Conservation (phyloP, 1,140 invertebrate genomes). For the Branchinecta lynchi region DNA sequence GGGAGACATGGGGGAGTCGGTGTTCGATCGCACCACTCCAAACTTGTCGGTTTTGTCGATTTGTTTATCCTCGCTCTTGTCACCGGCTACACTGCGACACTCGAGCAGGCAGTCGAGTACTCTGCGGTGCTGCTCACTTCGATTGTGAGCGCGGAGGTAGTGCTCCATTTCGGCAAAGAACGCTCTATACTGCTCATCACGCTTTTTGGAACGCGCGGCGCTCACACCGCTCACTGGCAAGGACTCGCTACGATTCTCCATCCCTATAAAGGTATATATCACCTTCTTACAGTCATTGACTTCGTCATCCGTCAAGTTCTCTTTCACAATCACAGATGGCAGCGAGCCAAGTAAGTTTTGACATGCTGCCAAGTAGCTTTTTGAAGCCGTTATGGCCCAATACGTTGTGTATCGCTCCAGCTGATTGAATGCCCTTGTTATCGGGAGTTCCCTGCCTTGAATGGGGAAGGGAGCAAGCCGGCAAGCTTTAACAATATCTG, state of each 20-base stretch:
- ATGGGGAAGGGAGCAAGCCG: neutral
- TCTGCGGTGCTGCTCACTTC: slow-evolving; percentile 50
- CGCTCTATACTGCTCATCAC: slow-evolving; percentile 74
- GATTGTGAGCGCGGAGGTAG: slow-evolving; percentile 57
- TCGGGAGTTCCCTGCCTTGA: slow-evolving; percentile 31
- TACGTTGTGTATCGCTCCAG: slow-evolving; percentile 65
- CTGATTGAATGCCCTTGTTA: slow-evolving; percentile 45
- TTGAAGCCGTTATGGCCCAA: slow-evolving; percentile 84
- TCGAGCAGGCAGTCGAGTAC: slow-evolving; percentile 70
- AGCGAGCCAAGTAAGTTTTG: slow-evolving; percentile 60
- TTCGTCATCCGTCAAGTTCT: slow-evolving; percentile 65
- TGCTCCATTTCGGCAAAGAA: slow-evolving; percentile 53
- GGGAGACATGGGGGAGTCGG: slow-evolving; percentile 64
- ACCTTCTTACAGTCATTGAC: slow-evolving; percentile 73
- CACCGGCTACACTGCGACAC: slow-evolving; percentile 39
- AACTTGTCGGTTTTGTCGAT: slow-evolving; percentile 26
- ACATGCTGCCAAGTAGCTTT: slow-evolving; percentile 27
- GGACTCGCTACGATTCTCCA: slow-evolving; percentile 68
- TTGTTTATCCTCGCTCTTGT: neutral
- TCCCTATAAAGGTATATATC: slow-evolving; percentile 59
- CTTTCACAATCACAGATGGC: slow-evolving; percentile 59
- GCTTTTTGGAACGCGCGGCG: slow-evolving; percentile 24
- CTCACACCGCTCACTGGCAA: slow-evolving; percentile 35
- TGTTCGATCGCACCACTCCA: slow-evolving; percentile 55
- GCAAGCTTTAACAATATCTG: neutral